Conservation (phyloP, 2,113 vertebrate species). For the Vulpes vulpes region DNA sequence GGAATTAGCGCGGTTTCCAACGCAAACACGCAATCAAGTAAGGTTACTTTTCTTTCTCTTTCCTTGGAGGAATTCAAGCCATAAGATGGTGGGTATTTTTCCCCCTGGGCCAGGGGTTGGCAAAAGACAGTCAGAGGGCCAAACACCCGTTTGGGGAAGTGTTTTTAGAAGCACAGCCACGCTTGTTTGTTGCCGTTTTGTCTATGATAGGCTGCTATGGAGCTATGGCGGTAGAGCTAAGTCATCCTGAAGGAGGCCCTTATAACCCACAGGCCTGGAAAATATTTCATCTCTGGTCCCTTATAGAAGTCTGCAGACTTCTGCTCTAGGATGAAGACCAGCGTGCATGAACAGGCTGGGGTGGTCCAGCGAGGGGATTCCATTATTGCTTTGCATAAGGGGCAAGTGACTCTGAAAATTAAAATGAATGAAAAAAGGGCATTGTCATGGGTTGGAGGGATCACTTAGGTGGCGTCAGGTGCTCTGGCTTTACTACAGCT, state of each 20-base stretch:
- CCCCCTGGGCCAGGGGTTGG: background rate
- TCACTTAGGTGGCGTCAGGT: background rate
- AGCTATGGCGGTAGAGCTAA: background rate
- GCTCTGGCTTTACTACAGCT: background rate
- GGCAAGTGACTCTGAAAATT: background rate
- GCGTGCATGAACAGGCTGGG: background rate
- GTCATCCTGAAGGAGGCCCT: background rate
- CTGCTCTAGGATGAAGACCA: background rate
- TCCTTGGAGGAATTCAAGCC: constrained; percentile 46
- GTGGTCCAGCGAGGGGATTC: background rate
- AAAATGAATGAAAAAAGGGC: background rate
- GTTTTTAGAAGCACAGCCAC: background rate
- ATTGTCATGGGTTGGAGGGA: background rate
- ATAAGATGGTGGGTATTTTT: background rate
- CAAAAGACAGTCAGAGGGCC: background rate
- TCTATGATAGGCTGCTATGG: background rate
- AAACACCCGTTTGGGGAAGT: background rate
- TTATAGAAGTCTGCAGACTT: background rate
- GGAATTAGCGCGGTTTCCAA: background rate
- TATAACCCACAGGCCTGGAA: background rate
- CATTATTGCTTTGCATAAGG: background rate
- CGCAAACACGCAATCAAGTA: background rate
- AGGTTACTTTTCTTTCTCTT: constrained; percentile 11
- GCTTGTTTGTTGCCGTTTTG: background rate
- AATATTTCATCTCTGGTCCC: background rate